Evolutionary conservation across 2,113 vertebrate species (phyloP), one percentile per base, ranked within the genome.

Genomic region (Dinomys branickii): DNA sequence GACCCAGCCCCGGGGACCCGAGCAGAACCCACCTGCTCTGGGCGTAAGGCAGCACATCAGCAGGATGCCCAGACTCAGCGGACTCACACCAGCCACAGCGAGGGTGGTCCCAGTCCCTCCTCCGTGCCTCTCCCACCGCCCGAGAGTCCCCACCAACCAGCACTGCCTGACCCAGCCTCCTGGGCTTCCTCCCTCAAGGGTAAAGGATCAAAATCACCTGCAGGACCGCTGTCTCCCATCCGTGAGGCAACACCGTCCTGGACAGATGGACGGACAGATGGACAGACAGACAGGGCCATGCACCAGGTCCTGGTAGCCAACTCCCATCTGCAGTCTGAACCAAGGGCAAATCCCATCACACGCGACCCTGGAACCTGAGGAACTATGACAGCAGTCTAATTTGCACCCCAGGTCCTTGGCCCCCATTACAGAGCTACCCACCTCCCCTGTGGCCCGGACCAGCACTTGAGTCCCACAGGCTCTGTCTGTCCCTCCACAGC

Each of bases 81-180:
- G 1, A 35, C 1, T 3, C 52, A 71, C 61, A 0, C 0, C 0
- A 1, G 85, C 50, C 26, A 0, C 41, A 0, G 3, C 0, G 24
- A 8, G 71, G 9, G 4, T 20, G 33, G 4, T 9, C 22, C 30
- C 0, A 35, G 61, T 12, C 73, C 67, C 38, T 35, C 75, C 22
- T 52, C 67, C 0, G 75, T 4, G 0, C 11, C 58, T 35, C 54
- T n/a, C 19, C 8, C 2, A 0, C 52, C 47, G 47, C 47, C 33
- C 19, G 7, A 5, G 35, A 10, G 19, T 47, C 75, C 13, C n/a
- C 6, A 0, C 65, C 2, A 52, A 4, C 85, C 35, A 13, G 9
- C n/a, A 1, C 69, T 8, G 14, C 69, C 80, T 0, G 12, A 35
- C 47, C 33, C 2, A 0, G 12, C 78, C 50, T 52, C 56, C 71